Evolutionary conservation across 2,888 invertebrate genomes (phyloP).

Genomic region (Netelia inedita): DNA sequence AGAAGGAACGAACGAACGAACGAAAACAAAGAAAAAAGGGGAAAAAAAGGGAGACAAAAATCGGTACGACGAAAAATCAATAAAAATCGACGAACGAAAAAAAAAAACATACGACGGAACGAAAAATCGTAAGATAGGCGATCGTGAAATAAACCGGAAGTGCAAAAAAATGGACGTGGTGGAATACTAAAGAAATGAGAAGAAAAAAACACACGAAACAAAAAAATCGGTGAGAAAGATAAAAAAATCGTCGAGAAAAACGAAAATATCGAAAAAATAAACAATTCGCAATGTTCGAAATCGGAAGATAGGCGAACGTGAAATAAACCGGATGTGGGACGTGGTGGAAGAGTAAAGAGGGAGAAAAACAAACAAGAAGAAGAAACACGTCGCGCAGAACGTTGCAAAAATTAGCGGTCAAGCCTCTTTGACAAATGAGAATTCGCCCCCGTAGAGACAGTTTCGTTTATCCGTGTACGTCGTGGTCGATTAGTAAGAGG

Average conservation of each 20-base stretch:
- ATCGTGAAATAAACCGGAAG: no score
- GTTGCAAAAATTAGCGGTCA: constrained; percentile 64
- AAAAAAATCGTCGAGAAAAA: no score
- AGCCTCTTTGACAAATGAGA: constrained; percentile 75
- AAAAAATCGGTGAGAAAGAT: not conserved
- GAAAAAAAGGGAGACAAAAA: no score
- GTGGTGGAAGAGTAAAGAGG: not conserved
- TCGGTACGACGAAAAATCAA: not conserved
- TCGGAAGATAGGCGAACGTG: no score
- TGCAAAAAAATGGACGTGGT: no score
- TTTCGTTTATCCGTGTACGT: constrained; percentile 67
- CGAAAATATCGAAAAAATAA: no score
- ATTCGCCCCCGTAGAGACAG: constrained; percentile 70
- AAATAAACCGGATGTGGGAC: no score
- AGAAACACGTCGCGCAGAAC: not conserved
- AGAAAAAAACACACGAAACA: not conserved
- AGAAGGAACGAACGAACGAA: no score
- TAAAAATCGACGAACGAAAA: not conserved
- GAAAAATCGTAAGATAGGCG: no score
- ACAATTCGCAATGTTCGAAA: no score
- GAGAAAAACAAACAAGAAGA: not conserved
- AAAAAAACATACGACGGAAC: no score
- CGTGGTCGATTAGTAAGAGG: constrained; percentile 69
- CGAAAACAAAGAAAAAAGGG: not conserved
- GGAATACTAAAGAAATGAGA: not conserved